Percentiles rank a stretch among this genome's conserved stretches.
These are phyloP conservation scores for Apotomis betuletana DNA, from an alignment of 2,888 invertebrate species.

Conservation along the genomic window DNA sequence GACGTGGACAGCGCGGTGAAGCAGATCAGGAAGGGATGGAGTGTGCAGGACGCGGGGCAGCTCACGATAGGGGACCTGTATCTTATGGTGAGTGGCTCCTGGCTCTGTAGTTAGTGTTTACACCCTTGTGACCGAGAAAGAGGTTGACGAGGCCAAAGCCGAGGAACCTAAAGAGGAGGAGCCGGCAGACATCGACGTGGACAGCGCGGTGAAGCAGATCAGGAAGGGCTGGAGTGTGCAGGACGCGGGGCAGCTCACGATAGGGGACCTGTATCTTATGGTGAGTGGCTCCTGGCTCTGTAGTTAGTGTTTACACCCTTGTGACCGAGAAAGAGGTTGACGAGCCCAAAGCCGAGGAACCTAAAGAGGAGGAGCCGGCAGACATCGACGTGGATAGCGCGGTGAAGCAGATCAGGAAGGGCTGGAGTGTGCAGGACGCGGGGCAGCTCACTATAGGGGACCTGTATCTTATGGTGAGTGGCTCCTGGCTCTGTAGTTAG, in stretches of 20 bases:
- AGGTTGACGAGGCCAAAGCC: conserved; percentile 35
- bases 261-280: conserved; percentile 96
- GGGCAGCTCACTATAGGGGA: conserved; percentile 94
- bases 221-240: conserved; percentile 90
- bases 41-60: conserved; percentile 87
- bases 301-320: conserved; percentile 57
- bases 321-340: conserved; percentile 52
- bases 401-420: conserved; percentile 80
- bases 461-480: conserved; percentile 91
- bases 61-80: conserved; percentile 95
- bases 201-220: conserved; percentile 73
- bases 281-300: conserved; percentile 62
- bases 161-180: conserved; percentile 45
- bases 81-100: conserved; percentile 85
- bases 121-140: too few species aligned
- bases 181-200: conserved; percentile 63
- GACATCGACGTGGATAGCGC: conserved; percentile 71
- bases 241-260: conserved; percentile 90
- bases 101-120: too few species aligned
- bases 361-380: conserved; percentile 23
- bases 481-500: too few species aligned
- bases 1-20: conserved; percentile 68
- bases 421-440: conserved; percentile 91
- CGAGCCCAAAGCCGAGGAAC: neutral
- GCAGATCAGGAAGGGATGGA: conserved; percentile 90